phyloP scores from a whole-genome alignment of 2,113 vertebrate species.

The Notothenia rossii region DNA sequence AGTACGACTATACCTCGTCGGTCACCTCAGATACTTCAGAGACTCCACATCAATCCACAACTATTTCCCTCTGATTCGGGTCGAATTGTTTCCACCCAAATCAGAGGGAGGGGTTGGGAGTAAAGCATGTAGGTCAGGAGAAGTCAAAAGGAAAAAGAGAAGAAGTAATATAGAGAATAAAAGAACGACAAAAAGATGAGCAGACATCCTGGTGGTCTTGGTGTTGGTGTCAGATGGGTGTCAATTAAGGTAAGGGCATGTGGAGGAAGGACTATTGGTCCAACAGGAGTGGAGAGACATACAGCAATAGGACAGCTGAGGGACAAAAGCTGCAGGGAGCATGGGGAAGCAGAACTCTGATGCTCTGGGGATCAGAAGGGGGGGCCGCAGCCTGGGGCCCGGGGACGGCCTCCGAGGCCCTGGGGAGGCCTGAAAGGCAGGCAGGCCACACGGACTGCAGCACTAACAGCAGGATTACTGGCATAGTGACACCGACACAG shows the following conservation, averaged over 20 bases:
- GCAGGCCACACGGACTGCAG: constrained; percentile 94
- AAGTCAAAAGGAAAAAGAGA: background rate
- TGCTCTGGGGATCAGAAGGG: constrained; percentile 76
- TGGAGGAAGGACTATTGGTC: constrained; percentile 25
- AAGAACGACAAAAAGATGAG: constrained; percentile 3
- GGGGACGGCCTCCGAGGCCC: constrained; percentile 77
- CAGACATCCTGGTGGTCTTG: constrained; percentile 9
- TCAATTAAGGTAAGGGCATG: constrained; percentile 29
- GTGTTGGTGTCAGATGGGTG: constrained; percentile 23
- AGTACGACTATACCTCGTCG: constrained; percentile 29
- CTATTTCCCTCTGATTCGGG: too few species aligned
- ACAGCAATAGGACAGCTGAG: constrained; percentile 59
- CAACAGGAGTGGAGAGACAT: constrained; percentile 39
- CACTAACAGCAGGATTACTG: constrained; percentile 94
- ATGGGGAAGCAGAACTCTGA: constrained; percentile 62
- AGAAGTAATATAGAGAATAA: background rate
- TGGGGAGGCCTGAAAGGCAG: constrained; percentile 80
- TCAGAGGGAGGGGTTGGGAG: background rate
- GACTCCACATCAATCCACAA: background rate
- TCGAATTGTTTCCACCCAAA: background rate
- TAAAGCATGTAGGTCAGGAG: constrained; percentile 1
- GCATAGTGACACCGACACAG: constrained; percentile 94
- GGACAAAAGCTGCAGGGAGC: constrained; percentile 65
- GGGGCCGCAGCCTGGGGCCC: constrained; percentile 71
- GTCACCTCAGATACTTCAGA: constrained; percentile 48